Percentiles rank a stretch among this genome's conserved stretches.
Conservation (phyloP, 2,113 vertebrate genomes). For the Proteles cristata region DNA sequence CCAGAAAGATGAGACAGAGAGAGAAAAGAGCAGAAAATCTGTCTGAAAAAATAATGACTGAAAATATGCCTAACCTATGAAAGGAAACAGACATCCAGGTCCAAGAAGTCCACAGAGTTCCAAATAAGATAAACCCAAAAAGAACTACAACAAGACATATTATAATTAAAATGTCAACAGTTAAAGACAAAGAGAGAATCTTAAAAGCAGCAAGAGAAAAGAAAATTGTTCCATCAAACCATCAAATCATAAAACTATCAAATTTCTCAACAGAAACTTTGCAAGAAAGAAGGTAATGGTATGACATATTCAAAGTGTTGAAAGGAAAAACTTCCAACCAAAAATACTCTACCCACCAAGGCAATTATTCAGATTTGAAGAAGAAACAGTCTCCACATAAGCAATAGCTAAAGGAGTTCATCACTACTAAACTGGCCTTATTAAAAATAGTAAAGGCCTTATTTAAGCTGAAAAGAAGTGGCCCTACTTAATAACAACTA, state of each 20-base stretch:
- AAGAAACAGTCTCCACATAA: background rate
- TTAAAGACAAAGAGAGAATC: background rate
- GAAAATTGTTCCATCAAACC: background rate
- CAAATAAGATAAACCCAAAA: background rate
- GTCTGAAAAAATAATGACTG: background rate
- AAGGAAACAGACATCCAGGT: background rate
- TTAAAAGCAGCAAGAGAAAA: background rate
- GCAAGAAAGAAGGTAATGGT: background rate
- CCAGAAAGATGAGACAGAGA: background rate
- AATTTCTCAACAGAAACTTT: background rate
- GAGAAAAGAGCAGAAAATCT: background rate
- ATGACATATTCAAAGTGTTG: background rate
- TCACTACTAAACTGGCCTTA: background rate
- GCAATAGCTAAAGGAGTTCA: background rate
- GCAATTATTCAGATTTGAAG: background rate
- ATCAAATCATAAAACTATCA: background rate
- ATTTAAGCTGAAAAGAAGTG: background rate
- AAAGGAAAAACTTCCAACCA: background rate
- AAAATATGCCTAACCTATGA: background rate
- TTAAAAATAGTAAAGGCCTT: background rate
- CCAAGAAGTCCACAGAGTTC: background rate
- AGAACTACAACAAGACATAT: background rate
- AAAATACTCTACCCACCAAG: background rate
- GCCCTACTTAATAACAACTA: background rate
- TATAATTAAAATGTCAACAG: background rate